Evolutionary conservation across 2,113 vertebrate species (phyloP).

Genomic region (Orycteropus afer): DNA sequence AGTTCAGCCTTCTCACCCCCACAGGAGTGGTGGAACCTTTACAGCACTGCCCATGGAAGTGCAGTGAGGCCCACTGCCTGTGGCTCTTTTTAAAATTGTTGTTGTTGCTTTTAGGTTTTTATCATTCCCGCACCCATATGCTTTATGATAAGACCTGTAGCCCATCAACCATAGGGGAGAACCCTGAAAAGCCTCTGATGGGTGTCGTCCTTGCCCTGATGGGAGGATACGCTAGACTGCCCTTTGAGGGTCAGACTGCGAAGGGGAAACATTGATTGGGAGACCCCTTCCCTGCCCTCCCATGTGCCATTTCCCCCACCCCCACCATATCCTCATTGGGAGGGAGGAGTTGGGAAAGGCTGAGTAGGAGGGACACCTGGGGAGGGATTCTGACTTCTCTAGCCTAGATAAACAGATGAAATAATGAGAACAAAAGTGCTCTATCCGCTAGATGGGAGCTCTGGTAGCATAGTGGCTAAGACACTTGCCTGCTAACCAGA

Average conservation of each 20-base stretch:
- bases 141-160: background rate
- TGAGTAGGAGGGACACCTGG: background rate
- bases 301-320: rapidly evolving
- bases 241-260: background rate
- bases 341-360: background rate
- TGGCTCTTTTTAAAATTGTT: background rate
- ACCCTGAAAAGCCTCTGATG: background rate
- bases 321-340: background rate
- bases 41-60: background rate
- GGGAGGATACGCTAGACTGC: background rate
- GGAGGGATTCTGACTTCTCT: background rate
- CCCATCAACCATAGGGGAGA: background rate
- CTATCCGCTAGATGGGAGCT: no score
- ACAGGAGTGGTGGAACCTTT: background rate
- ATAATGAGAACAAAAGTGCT: background rate
- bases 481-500: no score
- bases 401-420: background rate
- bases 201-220: background rate
- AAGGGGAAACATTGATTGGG: background rate
- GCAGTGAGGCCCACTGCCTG: background rate
- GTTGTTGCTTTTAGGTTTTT: background rate
- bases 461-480: no score
- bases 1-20: background rate
- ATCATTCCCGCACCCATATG: background rate
- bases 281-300: no score